Evolutionary conservation across 2,888 invertebrate genomes (phyloP).

Genomic region (Mystacides longicornis): DNA sequence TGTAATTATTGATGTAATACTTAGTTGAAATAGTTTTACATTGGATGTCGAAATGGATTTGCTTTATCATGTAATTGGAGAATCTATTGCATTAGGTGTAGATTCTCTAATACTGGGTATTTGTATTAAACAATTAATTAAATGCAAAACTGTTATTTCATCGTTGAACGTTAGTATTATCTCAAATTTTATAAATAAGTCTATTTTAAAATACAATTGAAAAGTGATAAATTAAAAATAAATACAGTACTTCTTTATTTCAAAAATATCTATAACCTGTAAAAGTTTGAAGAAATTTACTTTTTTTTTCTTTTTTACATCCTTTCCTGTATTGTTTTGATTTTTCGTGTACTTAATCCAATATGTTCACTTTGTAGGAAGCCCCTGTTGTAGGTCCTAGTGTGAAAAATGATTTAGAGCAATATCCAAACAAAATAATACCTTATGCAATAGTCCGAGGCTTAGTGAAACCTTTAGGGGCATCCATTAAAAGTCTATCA

Average conservation of each 20-base stretch:
- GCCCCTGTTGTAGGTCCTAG: slow-evolving; percentile 64
- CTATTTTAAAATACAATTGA: too few relatives aligned
- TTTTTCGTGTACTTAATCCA: too few relatives aligned
- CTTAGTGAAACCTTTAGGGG: slow-evolving; percentile 66
- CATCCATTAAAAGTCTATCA: slow-evolving; percentile 66
- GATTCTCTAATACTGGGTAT: slow-evolving; percentile 67
- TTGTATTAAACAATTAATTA: slow-evolving; percentile 66
- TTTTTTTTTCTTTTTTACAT: too few relatives aligned
- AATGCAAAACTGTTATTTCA: slow-evolving; percentile 63
- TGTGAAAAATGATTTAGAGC: slow-evolving; percentile 54
- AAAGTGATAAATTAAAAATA: too few relatives aligned
- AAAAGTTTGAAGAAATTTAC: too few relatives aligned
- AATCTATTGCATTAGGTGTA: slow-evolving; percentile 65
- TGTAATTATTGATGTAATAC: not conserved
- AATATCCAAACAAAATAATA: slow-evolving; percentile 56
- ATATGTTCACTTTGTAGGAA: slow-evolving; percentile 45
- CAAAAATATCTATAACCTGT: too few relatives aligned
- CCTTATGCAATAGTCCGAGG: slow-evolving; percentile 72
- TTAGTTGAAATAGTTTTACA: not conserved
- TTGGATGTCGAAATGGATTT: slow-evolving; percentile 55
- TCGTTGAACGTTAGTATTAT: slow-evolving; percentile 56
- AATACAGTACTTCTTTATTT: too few relatives aligned
- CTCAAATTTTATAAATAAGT: too few relatives aligned
- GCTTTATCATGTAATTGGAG: slow-evolving; percentile 53
- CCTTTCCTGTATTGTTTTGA: too few relatives aligned